Evolutionary conservation across 2,797 vertebrate species (phyloP), one percentile per base, ranked within the genome.

Genomic region (Catamblyrhynchus diadema): DNA sequence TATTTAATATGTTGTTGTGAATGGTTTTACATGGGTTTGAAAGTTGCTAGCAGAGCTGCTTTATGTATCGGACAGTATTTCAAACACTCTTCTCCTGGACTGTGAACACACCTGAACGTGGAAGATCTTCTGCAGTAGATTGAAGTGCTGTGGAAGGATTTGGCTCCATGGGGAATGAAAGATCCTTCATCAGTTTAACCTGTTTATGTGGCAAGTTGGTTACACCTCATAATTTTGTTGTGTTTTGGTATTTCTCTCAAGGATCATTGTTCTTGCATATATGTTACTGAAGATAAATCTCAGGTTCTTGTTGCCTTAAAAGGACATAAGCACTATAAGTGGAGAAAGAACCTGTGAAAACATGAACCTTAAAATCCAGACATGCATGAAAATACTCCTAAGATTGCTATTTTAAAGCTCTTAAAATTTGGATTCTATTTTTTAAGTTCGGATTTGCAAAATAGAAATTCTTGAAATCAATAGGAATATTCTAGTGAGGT

Each of bases 261-360:
- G 73, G 32, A 72, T 23, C 33, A 30, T 12, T 20, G 15, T 75
- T 86, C 18, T 75, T 50, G 21, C 10, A 11, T 50, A 2, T 54
- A 19, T 27, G 8, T 77, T 87, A 64, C 18, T 88, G 62, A 61
- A 41, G 71, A 65, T 0, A 4, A 91, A 81, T 65, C 42, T 69
- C 66, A 41, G 15, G 11, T 72, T 81, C 39, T 61, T 42, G 9
- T 42, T 66, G 24, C 10, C 60, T 83, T 75, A 54, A 61, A 54
- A 83, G 32, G 23, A 78, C 13, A 12, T 57, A 81, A 51, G 4
- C 3, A 25, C 17, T 67, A 33, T 60, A 44, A 84, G 70, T 41
- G 48, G 47, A 66, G 44, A 77, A 93, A 69, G 47, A 77, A 39
- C 8, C 32, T 90, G 35, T 81, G 70, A 64, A 79, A 88, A 75